Evolutionary conservation across 2,888 invertebrate genomes (phyloP), one percentile per base, ranked within the genome.

Genomic region (Drymonia ruficornis): DNA sequence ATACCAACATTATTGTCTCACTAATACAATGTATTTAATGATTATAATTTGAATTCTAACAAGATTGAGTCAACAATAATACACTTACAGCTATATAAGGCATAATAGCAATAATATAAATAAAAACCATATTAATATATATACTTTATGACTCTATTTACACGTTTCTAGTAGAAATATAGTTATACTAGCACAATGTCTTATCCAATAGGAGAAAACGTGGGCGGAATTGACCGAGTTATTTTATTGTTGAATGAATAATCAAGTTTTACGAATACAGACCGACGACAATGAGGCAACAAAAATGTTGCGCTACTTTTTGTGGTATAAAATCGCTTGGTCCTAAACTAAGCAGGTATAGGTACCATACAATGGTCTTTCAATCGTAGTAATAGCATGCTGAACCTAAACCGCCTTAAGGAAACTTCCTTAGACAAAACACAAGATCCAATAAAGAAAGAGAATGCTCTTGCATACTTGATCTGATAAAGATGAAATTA

Each of bases 191-290:
- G 59, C 55, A 70, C 70, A 70, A 70, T 70, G 67, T 70, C 66
- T 61, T 68, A 66, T 64, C 66, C 64, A 70, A 70, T 68, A 67
- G 61, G 67, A 70, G 69, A 70, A 68, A 64, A 40, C 67, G 70
- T 70, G 65, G 70, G 70, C 57, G 71, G 71, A 70, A 65, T 57
- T 67, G 71, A 63, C 70, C 69, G 58, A 70, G 61, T 63, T 70
- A 68, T 64, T 70, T 70, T 68, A 70, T 59, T 68, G 70, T 70
- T 60, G 55, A 56, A 50, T 55, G 61, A 54, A 70, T 68, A 68
- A 70, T 68, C 68, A 64, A 62, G 49, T 59, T 63, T 58, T 53
- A 18, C 43, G 36, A 3, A 64, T 51, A 61, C 70, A 55, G 44
- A 61, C 56, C 31, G 0, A 48, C 67, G 4, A 68, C 59, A 48